phyloP scores from a whole-genome alignment of 53 echinoderm and acorn worm species.

The Paracentrotus lividus region DNA sequence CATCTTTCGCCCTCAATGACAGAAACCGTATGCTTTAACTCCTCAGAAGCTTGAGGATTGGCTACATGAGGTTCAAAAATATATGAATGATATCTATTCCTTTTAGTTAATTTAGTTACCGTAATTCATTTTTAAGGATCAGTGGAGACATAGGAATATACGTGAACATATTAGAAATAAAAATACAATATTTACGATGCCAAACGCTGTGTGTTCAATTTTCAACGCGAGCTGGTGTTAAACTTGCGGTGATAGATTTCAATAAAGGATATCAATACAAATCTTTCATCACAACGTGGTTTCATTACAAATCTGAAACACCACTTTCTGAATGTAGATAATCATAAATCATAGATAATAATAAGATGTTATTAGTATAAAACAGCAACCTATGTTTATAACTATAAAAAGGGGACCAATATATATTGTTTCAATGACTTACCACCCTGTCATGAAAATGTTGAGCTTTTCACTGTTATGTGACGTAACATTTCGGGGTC shows the following conservation, averaged over 20 bases:
- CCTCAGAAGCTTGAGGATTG: background rate
- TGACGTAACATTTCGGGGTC: constrained; percentile 65
- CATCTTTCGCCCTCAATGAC: constrained; percentile 68
- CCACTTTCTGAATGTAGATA: too few species aligned
- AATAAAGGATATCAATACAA: too few species aligned
- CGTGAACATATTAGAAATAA: background rate
- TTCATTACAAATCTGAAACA: too few species aligned
- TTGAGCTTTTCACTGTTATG: constrained; percentile 67
- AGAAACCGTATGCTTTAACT: background rate
- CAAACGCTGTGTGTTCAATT: too few species aligned
- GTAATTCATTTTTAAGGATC: too few species aligned
- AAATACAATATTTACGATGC: background rate
- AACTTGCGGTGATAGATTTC: too few species aligned
- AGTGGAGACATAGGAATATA: background rate
- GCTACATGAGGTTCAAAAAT: background rate
- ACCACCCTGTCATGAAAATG: constrained; percentile 67
- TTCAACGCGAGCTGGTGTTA: too few species aligned
- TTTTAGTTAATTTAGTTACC: too few species aligned
- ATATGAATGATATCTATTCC: too few species aligned
- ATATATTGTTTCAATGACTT: background rate
- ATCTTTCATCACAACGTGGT: too few species aligned
- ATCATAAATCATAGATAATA: too few species aligned
- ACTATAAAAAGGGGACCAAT: background rate
- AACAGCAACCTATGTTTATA: background rate
- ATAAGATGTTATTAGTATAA: background rate